phyloP scores from a whole-genome alignment of 2,888 invertebrate genomes.

The Nezara viridula region DNA sequence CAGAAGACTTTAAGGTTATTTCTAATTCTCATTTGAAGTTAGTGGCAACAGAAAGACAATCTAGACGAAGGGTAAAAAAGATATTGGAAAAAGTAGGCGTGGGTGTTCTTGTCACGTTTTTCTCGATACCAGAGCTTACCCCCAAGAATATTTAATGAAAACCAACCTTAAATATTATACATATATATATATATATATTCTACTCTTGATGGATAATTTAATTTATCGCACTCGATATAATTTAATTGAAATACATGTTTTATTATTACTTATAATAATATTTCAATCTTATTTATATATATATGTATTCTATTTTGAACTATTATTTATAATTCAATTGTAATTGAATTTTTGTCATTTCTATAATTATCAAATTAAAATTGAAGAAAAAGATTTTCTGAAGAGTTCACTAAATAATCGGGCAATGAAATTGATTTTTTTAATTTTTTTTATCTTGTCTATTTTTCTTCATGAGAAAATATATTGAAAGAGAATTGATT shows the following conservation, averaged over 20 bases:
- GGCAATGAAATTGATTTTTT: not conserved
- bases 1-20: not conserved
- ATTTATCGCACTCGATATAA: not conserved
- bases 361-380: not conserved
- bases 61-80: not conserved
- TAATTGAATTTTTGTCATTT: not conserved
- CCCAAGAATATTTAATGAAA: not conserved
- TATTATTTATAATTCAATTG: not conserved
- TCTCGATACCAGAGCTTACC: not conserved
- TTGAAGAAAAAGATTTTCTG: not conserved
- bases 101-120: conserved; percentile 14
- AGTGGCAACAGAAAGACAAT: not conserved
- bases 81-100: not conserved
- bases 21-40: not conserved
- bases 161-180: not conserved
- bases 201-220: not conserved
- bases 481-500: not conserved
- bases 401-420: not conserved
- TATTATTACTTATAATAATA: not conserved
- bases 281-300: not conserved
- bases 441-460: not conserved
- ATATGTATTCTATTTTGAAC: not conserved
- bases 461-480: not conserved
- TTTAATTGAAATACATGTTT: not conserved
- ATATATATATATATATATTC: not conserved